phyloP scores from a whole-genome alignment of 2,113 vertebrate genomes.

The Natator depressus region DNA sequence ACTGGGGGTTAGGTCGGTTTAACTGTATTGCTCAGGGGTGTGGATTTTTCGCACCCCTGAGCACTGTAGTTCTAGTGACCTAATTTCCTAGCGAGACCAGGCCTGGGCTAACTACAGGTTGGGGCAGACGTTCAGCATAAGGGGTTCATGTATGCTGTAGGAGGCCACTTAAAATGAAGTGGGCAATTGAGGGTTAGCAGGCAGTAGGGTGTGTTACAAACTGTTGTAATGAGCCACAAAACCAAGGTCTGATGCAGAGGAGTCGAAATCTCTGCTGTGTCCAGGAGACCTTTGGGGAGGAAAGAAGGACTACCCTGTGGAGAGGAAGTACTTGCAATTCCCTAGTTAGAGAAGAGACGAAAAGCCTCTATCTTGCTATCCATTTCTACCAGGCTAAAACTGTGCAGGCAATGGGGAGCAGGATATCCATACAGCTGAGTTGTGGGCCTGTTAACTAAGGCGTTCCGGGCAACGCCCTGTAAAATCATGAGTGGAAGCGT shows the following conservation, averaged over 20 bases:
- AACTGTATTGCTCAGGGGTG: no score
- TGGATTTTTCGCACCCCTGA: no score
- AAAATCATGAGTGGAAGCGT: fast-evolving
- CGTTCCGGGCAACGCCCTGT: neutral
- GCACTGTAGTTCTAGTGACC: no score
- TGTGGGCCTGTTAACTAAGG: neutral
- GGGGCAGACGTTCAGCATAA: neutral
- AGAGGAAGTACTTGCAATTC: neutral
- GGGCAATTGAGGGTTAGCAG: neutral
- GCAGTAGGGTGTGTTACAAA: neutral
- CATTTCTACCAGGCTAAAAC: neutral
- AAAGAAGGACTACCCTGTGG: neutral
- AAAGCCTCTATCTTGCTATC: neutral
- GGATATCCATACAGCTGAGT: no score
- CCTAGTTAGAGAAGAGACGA: fast-evolving
- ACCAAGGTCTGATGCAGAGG: no score
- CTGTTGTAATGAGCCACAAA: no score
- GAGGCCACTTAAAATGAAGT: neutral
- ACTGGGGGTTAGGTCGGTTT: no score
- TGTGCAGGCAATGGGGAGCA: neutral
- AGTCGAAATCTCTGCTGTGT: no score
- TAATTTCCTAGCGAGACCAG: neutral
- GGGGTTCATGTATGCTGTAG: neutral
- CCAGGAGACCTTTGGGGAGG: neutral
- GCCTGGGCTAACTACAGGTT: neutral